Evolutionary conservation across 2,113 vertebrate species (phyloP).

Genomic region (Bagarius yarrelli): DNA sequence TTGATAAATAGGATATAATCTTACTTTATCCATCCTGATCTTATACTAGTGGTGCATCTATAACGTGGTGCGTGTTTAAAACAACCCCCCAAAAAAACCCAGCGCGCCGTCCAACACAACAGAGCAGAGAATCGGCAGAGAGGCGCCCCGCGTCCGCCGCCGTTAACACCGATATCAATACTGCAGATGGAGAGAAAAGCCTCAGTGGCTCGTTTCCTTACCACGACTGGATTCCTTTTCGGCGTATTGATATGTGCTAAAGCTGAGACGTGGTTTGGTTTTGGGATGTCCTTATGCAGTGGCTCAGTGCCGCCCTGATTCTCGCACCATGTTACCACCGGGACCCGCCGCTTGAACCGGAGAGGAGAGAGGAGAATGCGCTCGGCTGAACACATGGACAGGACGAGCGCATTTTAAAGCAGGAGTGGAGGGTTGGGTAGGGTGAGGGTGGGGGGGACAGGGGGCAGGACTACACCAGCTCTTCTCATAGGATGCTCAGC

Average conservation of each 20-base stretch:
- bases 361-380: slow-evolving; percentile 41
- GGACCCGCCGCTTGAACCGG: slow-evolving; percentile 34
- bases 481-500: slow-evolving; percentile 68
- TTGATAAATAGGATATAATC: not conserved
- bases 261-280: slow-evolving; percentile 25
- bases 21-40: no score
- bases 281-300: slow-evolving; percentile 15
- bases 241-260: slow-evolving; percentile 44
- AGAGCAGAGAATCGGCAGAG: not conserved
- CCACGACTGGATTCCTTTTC: slow-evolving; percentile 53
- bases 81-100: not conserved
- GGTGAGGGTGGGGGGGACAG: not conserved
- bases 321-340: slow-evolving; percentile 65
- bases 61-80: not conserved
- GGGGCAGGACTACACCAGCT: slow-evolving; percentile 67
- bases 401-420: slow-evolving; percentile 67
- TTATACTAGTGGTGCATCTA: not conserved
- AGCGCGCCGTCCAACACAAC: not conserved
- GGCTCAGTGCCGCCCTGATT: slow-evolving; percentile 58
- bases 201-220: slow-evolving; percentile 55
- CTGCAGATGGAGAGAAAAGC: slow-evolving; percentile 30
- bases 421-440: slow-evolving; percentile 63
- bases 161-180: slow-evolving; percentile 50
- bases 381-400: slow-evolving; percentile 54
- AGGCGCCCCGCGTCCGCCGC: slow-evolving; percentile 16